Base-by-base conservation (phyloP, 1,140 invertebrate genomes). In the Drosophila pachea region DNA sequence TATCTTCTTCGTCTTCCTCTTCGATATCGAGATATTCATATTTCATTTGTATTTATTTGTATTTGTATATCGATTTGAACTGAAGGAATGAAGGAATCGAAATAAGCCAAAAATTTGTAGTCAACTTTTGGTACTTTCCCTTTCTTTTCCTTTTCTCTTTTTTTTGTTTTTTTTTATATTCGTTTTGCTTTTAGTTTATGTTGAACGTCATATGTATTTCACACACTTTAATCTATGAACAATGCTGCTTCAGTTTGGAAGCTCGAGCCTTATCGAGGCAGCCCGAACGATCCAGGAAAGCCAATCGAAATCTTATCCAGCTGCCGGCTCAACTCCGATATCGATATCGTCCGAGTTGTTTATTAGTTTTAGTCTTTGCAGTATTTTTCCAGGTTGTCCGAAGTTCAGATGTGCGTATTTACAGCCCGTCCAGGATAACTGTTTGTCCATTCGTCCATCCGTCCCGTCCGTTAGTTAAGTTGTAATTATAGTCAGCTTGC, bases 41-140 rank as follows among this genome's bases (percentile, higher is more conserved):
- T 49, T 29, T 29, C 35, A 33, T 29, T 14, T 73, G 78, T 79
- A 83, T 83, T 83, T 84, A 83, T 84, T 83, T 83, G 79, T 83
- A 84, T 84, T 83, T 83, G 79, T 68, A 84, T 84, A 84, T 84
- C 50, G 22, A 59, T 68, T 74, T 42, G 40, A 83, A 78, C 60
- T 66, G 48, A 69, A 69, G 56, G n/a, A 33, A 14, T 32, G 11
- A 63, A 43, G 33, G 22, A 40, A 29, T 32, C 11, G 11, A 68
- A 73, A 63, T 12, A 29, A 58, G 38, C n/a, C 11, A 40, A 45
- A 38, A 45, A n/a, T 36, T 36, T 36, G 35, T 36, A 36, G 35
- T 36, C 7, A 36, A 36, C 22, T 52, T 32, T 32, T 50, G 35
- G 16, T 22, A 22, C 22, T 64, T 32, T 11, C 11, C 43, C 36